Evolutionary conservation across 2,797 vertebrate species (phyloP), one percentile per base, ranked within the genome.

Genomic region (Glyptemys insculpta): DNA sequence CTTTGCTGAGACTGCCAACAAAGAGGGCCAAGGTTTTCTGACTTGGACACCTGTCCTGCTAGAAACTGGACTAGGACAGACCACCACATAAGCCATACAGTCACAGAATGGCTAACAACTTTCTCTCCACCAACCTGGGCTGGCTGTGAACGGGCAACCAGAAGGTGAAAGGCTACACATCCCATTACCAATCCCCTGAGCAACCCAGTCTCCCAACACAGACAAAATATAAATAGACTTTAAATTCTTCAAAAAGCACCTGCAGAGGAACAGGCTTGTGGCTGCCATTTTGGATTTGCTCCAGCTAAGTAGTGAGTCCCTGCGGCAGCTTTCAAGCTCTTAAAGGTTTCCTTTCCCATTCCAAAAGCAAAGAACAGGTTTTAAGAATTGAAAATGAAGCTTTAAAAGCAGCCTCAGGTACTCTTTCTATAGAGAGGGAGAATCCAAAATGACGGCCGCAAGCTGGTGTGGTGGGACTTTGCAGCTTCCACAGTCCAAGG

Each of bases 371-470:
- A 95, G 85, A 94, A 82, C 92, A 96, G 96, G 91, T 97, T 97
- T 97, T 93, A 93, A 95, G 97, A 97, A 97, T 94, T 93, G 94
- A 88, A 97, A 95, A 97, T 94, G 86, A 96, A 95, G 94, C 96
- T 93, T 88, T 96, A 96, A 97, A 96, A 97, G 96, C 96, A 97
- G 96, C 96, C 91, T 81, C 97, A 94, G 97, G 96, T 97, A 92
- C 79, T 96, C 8, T 0, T 85, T 81, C 91, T 8, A 34, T 25
- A 50, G 80, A 82, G 81, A 90, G 88, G 95, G 85, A 0, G 86
- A 95, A 96, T 85, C 74, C 81, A 91, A 91, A 83, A 41, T n/a
- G 88, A 94, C 0, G 37, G 95, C 94, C 91, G 89, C 92, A 80
- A 90, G 86, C 95, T 76, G 93, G 53, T 54, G 82, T 15, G 91